These are phyloP conservation scores for Myzus persicae DNA, from an alignment of 1,140 invertebrate genomes.

Conservation along the genomic window DNA sequence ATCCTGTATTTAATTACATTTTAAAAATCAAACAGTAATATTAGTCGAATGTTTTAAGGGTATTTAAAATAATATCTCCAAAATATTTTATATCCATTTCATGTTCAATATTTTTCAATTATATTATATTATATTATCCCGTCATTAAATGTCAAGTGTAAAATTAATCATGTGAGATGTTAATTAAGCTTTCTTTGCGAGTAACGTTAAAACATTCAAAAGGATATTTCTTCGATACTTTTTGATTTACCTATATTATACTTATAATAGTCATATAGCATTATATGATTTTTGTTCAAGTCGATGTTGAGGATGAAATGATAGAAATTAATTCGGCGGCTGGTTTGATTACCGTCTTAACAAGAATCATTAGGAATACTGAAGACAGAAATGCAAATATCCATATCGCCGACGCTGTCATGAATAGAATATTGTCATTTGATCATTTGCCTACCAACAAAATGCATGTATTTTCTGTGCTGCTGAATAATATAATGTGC, in stretches of 20 bases:
- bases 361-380: not conserved
- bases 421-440: not conserved
- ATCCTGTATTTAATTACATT: not conserved
- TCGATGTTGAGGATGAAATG: not conserved
- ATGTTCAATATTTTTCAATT: not conserved
- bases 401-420: not conserved
- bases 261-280: not conserved
- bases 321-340: conserved; percentile 10
- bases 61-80: not conserved
- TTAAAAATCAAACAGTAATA: not conserved
- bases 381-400: conserved; percentile 16
- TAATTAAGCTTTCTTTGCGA: not conserved
- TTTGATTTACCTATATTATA: not conserved
- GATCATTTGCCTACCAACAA: not conserved
- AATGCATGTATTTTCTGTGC: not conserved
- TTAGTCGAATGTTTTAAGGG: not conserved
- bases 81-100: not conserved
- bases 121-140: not conserved
- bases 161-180: not conserved
- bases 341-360: conserved; percentile 35
- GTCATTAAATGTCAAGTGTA: not conserved
- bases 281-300: conserved; percentile 7
- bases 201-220: not conserved
- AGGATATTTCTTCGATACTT: not conserved
- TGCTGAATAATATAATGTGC: conserved; percentile 31